Evolutionary conservation across 2,797 vertebrate species (phyloP).

Genomic region (Clamator glandarius): DNA sequence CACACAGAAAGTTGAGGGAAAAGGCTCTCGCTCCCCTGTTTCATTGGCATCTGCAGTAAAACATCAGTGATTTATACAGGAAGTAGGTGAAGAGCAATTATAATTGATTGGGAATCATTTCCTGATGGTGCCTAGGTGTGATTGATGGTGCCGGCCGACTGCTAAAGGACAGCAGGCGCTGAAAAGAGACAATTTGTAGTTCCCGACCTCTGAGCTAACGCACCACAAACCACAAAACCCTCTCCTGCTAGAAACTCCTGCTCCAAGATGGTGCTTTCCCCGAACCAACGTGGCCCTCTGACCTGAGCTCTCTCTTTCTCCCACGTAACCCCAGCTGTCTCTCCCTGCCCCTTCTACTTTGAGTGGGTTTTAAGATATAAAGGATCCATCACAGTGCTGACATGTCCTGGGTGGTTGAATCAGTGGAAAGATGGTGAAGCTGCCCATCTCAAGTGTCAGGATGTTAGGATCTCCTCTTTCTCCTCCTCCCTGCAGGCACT

Average conservation of each 20-base stretch:
- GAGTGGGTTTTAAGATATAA: not conserved
- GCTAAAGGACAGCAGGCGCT: slow-evolving; percentile 46
- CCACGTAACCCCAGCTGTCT: not conserved
- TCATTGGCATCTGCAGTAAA: slow-evolving; percentile 54
- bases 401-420: not conserved
- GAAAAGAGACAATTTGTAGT: slow-evolving; percentile 31
- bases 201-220: not conserved
- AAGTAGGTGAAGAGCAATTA: slow-evolving; percentile 75
- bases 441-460: not conserved
- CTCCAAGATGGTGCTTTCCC: not conserved
- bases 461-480: not conserved
- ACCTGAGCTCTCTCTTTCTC: not conserved
- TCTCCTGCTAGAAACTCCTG: not conserved
- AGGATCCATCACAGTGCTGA: not conserved
- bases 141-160: slow-evolving; percentile 59
- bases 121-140: slow-evolving; percentile 64
- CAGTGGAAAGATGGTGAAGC: not conserved
- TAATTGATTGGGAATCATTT: slow-evolving; percentile 76
- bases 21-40: not conserved
- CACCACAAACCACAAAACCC: slow-evolving; percentile 26
- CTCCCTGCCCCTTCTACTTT: not conserved
- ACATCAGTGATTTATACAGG: slow-evolving; percentile 69
- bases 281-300: not conserved
- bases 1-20: slow-evolving; percentile 34
- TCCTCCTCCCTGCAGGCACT: not conserved